Evolutionary conservation across 2,113 vertebrate genomes (phyloP).

Genomic region (Pagrus major): DNA sequence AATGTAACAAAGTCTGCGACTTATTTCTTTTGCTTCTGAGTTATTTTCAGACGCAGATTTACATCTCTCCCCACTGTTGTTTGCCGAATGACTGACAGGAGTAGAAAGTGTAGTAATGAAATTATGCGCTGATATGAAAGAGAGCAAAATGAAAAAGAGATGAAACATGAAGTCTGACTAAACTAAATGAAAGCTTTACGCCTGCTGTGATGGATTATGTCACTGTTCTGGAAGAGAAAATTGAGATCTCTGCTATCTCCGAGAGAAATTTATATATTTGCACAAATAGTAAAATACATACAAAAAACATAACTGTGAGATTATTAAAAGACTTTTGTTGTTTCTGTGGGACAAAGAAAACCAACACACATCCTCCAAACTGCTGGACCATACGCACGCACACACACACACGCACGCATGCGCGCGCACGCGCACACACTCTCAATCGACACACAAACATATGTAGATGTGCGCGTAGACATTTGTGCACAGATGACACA

Average conservation of each 20-base stretch:
- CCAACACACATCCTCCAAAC: neutral
- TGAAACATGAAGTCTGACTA: neutral
- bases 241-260: too few relatives aligned
- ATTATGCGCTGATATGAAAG: neutral
- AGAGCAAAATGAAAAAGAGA: neutral
- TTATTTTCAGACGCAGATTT: neutral
- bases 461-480: neutral
- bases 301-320: too few relatives aligned
- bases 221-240: neutral
- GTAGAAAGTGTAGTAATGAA: neutral
- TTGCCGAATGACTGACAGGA: neutral
- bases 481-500: neutral
- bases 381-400: neutral
- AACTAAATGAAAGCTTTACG: neutral
- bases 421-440: too few relatives aligned
- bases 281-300: neutral
- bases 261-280: neutral
- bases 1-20: neutral
- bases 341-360: too few relatives aligned
- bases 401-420: neutral
- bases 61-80: too few relatives aligned
- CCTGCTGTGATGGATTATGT: neutral
- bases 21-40: neutral
- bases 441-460: neutral
- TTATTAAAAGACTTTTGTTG: too few relatives aligned